Evolutionary conservation across 1,140 invertebrate species (phyloP), one percentile per base, ranked within the genome.

Genomic region (Streblospio benedicti): DNA sequence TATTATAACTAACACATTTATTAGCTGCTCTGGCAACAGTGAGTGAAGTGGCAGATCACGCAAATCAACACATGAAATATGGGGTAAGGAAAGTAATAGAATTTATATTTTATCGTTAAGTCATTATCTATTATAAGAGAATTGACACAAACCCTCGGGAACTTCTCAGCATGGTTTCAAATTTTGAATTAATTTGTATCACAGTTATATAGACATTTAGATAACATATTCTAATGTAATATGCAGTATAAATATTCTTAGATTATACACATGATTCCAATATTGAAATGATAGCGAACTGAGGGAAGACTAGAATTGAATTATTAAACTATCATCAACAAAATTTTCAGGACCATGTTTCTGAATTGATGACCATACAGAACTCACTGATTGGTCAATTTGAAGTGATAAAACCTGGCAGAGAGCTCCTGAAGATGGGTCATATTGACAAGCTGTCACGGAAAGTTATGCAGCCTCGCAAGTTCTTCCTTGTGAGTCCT

Each of bases 1-100:
- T n/a, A n/a, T n/a, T n/a, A n/a, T n/a, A n/a, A n/a, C n/a, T n/a
- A n/a, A n/a, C n/a, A n/a, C n/a, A n/a, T n/a, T n/a, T n/a, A n/a
- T n/a, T n/a, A 76, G 76, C 69, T 67, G 87, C 87, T 27, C 74
- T 88, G 50, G 78, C 81, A 51, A 83, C 89, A 64, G 86, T 88
- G 28, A 83, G 82, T 68, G 83, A 82, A 58, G 86, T 87, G n/a
- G 86, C 86, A 6, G 83, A 86, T 70, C 86, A 88, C 75, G 86
- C 86, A 5, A 87, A 89, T 69, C 81, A 85, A 66, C 85, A 83
- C 38, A 85, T 87, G 77, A 83, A 84, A 63, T 72, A 81, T 64
- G 81, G 79, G 64, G 83, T 85, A 74, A 79, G 80, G 73, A 12
- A 31, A 49, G 9, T n/a, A 44, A 14, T 63, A 6, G 23, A 52